Conservation (phyloP, 2,888 invertebrate species). For the Phyto melanocephala region DNA sequence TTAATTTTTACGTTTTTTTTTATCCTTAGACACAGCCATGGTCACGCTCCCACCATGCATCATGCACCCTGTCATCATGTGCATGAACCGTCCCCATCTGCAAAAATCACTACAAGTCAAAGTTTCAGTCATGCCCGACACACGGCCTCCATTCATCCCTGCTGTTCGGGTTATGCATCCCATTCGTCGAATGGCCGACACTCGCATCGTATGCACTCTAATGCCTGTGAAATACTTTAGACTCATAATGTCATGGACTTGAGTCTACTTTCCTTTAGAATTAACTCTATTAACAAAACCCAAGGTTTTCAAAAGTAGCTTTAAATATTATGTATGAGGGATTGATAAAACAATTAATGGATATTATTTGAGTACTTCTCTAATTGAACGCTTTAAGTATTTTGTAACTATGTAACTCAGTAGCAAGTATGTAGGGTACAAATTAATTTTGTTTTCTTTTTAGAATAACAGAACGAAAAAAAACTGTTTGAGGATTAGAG, state of each 20-base stretch:
- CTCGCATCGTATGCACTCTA: slow-evolving; percentile 77
- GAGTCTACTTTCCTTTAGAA: background rate
- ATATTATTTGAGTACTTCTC: slow-evolving; percentile 35
- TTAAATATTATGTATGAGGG: slow-evolving; percentile 17
- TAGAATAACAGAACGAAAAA: background rate
- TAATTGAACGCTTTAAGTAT: slow-evolving; percentile 59
- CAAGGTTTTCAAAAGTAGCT: slow-evolving; percentile 62
- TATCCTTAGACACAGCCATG: slow-evolving; percentile 67
- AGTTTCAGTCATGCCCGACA: slow-evolving; percentile 75
- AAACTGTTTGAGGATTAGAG: background rate
- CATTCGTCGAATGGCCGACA: slow-evolving; percentile 74
- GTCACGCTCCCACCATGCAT: slow-evolving; percentile 68
- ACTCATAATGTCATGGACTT: background rate
- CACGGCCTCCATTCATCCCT: slow-evolving; percentile 75
- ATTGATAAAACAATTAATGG: slow-evolving; percentile 6
- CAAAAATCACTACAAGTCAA: slow-evolving; percentile 76
- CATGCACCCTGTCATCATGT: slow-evolving; percentile 67
- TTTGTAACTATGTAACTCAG: slow-evolving; percentile 37
- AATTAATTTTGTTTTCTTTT: slow-evolving; percentile 13
- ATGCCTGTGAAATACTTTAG: slow-evolving; percentile 76
- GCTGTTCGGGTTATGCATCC: slow-evolving; percentile 75
- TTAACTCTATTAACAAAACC: slow-evolving; percentile 40
- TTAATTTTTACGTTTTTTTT: background rate
- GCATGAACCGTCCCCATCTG: slow-evolving; percentile 67
- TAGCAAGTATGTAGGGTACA: slow-evolving; percentile 45